A percentile compares a stretch with the other conserved stretches of the same genome.
Conservation (phyloP, 2,797 vertebrate genomes). For the Nyctalus aviator region DNA sequence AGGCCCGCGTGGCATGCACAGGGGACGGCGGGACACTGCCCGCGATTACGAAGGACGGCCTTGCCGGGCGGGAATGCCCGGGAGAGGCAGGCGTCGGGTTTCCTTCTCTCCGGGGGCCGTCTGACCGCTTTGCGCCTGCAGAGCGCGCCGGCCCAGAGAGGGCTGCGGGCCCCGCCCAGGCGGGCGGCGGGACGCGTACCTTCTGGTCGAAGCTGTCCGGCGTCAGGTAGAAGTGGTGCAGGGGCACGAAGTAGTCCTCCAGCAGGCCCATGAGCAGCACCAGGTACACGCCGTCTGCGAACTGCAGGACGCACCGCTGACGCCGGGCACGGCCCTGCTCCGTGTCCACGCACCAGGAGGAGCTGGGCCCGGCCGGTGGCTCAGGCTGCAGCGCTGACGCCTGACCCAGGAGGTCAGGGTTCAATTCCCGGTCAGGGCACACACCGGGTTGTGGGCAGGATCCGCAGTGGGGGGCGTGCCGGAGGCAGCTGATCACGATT, state of each 20-base stretch:
- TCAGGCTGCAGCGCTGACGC: too few species aligned
- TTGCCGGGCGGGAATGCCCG: rapidly evolving
- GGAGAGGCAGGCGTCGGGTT: rapidly evolving
- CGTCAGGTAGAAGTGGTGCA: constrained; percentile 97
- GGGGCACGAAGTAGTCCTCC: constrained; percentile 97
- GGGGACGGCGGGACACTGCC: rapidly evolving
- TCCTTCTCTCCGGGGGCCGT: rapidly evolving
- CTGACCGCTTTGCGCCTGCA: rapidly evolving
- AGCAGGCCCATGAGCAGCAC: constrained; percentile 98
- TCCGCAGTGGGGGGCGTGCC: too few species aligned
- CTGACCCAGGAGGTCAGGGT: too few species aligned
- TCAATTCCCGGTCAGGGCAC: too few species aligned
- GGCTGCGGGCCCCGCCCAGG: rapidly evolving
- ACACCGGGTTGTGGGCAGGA: too few species aligned
- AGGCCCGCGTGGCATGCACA: rapidly evolving
- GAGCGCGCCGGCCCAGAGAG: rapidly evolving
- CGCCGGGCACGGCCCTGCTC: rapidly evolving
- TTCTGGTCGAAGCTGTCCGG: constrained; percentile 98
- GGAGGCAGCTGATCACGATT: too few species aligned
- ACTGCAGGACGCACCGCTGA: constrained; percentile 86
- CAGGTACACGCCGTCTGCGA: constrained; percentile 98
- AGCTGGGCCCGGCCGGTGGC: too few species aligned
- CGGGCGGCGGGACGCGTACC: constrained; percentile 81
- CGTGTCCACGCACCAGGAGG: rapidly evolving
- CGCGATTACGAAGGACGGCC: rapidly evolving